These are phyloP conservation scores for Caloenas nicobarica DNA, from an alignment of 2,113 vertebrate species.

Conservation along the genomic window DNA sequence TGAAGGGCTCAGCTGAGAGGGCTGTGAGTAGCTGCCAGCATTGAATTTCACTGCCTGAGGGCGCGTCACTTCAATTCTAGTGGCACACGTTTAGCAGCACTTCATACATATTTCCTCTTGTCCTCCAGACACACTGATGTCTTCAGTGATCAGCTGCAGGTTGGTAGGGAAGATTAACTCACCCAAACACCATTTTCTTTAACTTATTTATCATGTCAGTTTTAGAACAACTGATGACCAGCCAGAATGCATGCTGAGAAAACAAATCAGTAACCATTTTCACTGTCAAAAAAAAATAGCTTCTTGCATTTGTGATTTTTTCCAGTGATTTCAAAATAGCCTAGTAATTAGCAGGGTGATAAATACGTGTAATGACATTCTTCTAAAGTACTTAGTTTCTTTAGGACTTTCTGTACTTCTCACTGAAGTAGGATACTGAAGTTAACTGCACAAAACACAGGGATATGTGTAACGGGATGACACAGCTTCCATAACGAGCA, in stretches of 20 bases:
- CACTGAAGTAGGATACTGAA: neutral
- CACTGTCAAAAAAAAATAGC: neutral
- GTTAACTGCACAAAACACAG: neutral
- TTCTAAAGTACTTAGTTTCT: neutral
- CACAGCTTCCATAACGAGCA: neutral
- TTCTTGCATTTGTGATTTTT: neutral
- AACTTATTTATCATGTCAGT: neutral
- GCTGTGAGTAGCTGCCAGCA: accelerated
- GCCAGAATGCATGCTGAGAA: neutral
- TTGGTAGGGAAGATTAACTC: neutral
- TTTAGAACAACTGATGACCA: neutral
- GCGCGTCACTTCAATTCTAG: neutral
- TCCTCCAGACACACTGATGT: neutral
- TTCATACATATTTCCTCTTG: neutral
- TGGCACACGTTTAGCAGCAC: neutral
- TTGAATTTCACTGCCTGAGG: neutral
- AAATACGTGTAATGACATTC: neutral
- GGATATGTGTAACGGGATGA: neutral
- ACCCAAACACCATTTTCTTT: neutral
- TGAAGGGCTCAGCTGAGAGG: accelerated
- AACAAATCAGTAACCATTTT: neutral
- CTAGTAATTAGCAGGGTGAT: neutral
- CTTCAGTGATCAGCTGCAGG: neutral
- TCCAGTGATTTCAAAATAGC: neutral
- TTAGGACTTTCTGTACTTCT: neutral